phyloP scores from a whole-genome alignment of 2,888 invertebrate species.

The Pemphredon lugubris region DNA sequence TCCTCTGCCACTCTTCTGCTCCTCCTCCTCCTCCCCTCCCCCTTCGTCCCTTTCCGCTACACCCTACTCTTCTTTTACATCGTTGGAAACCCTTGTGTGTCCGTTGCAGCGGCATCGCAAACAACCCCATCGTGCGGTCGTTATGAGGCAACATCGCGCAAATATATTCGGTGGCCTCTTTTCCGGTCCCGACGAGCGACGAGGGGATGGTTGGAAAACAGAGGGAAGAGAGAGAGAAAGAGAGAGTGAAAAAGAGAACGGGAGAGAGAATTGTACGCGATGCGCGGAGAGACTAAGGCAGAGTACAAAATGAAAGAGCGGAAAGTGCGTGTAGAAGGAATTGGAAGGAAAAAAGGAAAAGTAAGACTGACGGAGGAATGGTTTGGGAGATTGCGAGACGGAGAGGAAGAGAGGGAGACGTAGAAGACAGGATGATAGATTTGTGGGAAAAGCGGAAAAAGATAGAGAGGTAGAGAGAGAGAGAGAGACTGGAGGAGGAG shows the following conservation, averaged over 20 bases:
- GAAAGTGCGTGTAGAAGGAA: not conserved
- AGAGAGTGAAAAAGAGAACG: slow-evolving; percentile 4
- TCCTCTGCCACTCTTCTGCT: no score
- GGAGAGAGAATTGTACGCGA: not conserved
- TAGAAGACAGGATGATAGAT: not conserved
- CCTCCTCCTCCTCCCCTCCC: slow-evolving; percentile 28
- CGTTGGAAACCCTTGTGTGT: slow-evolving; percentile 31
- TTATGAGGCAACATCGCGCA: slow-evolving; percentile 61
- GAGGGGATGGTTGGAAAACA: slow-evolving; percentile 1
- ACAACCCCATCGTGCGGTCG: slow-evolving; percentile 64
- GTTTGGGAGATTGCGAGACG: no score
- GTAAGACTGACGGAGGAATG: not conserved
- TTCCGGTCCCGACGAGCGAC: slow-evolving; percentile 51
- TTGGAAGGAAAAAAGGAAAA: not conserved
- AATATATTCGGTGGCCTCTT: slow-evolving; percentile 63
- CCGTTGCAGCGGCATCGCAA: slow-evolving; percentile 42
- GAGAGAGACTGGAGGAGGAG: slow-evolving; percentile 36
- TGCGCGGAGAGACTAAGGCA: no score
- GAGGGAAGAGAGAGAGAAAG: slow-evolving; percentile 11
- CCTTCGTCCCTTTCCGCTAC: slow-evolving; percentile 23
- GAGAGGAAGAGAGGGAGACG: not conserved
- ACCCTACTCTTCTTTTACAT: slow-evolving; percentile 36
- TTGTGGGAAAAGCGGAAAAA: not conserved
- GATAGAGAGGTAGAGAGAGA: slow-evolving; percentile 16
- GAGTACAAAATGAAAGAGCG: no score